Evolutionary conservation across 2,797 vertebrate species (phyloP).

Genomic region (Siniperca obscura): DNA sequence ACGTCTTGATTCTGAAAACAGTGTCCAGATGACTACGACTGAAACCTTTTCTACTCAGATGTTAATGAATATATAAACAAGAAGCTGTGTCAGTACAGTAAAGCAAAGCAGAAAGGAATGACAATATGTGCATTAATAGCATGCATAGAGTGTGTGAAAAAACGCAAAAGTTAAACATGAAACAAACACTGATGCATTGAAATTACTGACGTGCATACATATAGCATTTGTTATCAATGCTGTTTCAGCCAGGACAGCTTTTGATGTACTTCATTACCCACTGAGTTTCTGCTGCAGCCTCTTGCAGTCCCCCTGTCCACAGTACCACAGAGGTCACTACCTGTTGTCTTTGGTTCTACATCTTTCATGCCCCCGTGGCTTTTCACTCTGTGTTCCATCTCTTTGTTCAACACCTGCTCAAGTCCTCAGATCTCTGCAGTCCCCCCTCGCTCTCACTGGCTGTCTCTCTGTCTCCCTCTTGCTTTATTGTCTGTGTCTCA

Average conservation of each 20-base stretch:
- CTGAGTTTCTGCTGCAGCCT: slow-evolving; percentile 27
- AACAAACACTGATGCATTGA: neutral
- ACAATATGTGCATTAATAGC: neutral
- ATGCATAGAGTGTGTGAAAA: neutral
- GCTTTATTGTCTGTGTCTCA: slow-evolving; percentile 31
- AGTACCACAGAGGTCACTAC: slow-evolving; percentile 43
- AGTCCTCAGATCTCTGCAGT: slow-evolving; percentile 63
- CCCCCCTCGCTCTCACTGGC: neutral
- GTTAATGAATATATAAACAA: neutral
- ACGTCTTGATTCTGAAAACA: no score
- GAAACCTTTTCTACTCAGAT: no score
- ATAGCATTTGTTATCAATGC: neutral
- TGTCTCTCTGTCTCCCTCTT: slow-evolving; percentile 11
- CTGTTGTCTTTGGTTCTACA: slow-evolving; percentile 48
- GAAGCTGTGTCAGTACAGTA: neutral
- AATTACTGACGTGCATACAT: neutral
- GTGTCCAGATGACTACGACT: no score
- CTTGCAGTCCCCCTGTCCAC: slow-evolving; percentile 19
- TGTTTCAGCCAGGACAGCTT: slow-evolving; percentile 22
- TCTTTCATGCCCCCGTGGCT: slow-evolving; percentile 56
- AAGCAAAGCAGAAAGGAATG: neutral
- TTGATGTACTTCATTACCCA: slow-evolving; percentile 39
- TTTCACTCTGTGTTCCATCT: slow-evolving; percentile 64
- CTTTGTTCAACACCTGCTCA: slow-evolving; percentile 78
- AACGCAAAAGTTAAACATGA: neutral